Conservation (phyloP, 2,797 vertebrate species). For the Coccyzus lansbergi region DNA sequence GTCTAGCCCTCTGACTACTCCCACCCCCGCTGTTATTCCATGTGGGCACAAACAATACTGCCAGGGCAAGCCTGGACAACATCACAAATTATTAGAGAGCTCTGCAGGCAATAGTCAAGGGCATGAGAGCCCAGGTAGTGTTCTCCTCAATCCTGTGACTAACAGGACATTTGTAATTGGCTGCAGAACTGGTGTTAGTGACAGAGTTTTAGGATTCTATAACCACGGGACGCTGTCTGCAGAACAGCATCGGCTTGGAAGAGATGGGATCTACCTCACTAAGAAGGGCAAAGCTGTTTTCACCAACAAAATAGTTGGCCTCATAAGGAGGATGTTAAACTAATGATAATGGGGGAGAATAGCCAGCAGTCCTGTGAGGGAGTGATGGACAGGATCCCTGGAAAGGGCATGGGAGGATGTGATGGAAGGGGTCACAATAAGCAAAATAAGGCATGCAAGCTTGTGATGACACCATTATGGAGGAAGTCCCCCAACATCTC, state of each 20-base stretch:
- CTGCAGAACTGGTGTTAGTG: neutral
- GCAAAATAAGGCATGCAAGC: neutral
- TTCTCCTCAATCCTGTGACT: neutral
- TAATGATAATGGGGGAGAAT: neutral
- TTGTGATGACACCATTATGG: neutral
- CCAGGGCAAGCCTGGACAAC: neutral
- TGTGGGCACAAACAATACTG: neutral
- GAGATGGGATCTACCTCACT: neutral
- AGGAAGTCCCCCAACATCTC: neutral
- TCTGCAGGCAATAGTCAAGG: neutral
- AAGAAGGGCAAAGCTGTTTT: neutral
- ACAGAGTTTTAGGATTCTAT: neutral
- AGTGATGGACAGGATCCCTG: neutral
- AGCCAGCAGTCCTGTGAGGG: neutral
- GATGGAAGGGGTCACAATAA: neutral
- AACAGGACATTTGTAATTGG: neutral
- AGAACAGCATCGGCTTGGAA: no score
- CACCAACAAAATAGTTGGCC: neutral
- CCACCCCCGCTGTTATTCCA: neutral
- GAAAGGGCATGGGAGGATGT: neutral
- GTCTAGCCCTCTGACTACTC: neutral
- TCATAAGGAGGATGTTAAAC: neutral
- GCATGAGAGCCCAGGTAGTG: no score
- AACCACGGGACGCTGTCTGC: no score
- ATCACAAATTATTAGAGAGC: neutral